Conservation (phyloP, 1,140 invertebrate genomes). For the Drosophila ficusphila region DNA sequence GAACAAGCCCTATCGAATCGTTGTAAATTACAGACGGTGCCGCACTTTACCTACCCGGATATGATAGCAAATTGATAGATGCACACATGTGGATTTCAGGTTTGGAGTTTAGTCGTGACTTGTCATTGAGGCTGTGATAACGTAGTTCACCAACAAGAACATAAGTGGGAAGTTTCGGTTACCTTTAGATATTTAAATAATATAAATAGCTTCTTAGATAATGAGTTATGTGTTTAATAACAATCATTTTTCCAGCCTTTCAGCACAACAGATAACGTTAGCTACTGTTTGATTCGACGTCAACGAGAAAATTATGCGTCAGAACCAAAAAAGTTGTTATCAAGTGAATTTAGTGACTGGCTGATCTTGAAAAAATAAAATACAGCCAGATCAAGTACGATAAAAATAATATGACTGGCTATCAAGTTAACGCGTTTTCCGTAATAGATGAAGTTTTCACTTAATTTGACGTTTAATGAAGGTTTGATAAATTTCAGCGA, state of each 20-base stretch:
- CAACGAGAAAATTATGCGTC: conserved; percentile 27
- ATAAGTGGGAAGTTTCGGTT: not conserved
- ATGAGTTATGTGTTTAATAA: not conserved
- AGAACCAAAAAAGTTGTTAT: conserved; percentile 12
- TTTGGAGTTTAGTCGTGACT: conserved; percentile 37
- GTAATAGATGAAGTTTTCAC: not conserved
- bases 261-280: not conserved
- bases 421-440: conserved; percentile 3
- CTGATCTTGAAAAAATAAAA: conserved; percentile 18
- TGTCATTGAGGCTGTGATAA: conserved; percentile 15
- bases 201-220: not conserved
- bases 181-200: not conserved
- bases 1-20: not conserved
- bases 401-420: not conserved
- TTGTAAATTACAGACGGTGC: conserved; percentile 18
- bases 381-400: conserved; percentile 13
- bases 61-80: conserved; percentile 27
- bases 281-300: conserved; percentile 10
- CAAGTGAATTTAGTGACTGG: conserved; percentile 20
- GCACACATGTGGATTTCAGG: conserved; percentile 32
- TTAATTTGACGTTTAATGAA: conserved; percentile 7
- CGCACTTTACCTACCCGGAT: conserved; percentile 29
- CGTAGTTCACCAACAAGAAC: not conserved
- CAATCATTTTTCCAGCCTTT: not conserved
- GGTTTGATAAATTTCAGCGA: not conserved